Percentiles rank a stretch among this genome's conserved stretches.
phyloP scores from a whole-genome alignment of 2,888 invertebrate genomes.

The Lathronympha strigana region DNA sequence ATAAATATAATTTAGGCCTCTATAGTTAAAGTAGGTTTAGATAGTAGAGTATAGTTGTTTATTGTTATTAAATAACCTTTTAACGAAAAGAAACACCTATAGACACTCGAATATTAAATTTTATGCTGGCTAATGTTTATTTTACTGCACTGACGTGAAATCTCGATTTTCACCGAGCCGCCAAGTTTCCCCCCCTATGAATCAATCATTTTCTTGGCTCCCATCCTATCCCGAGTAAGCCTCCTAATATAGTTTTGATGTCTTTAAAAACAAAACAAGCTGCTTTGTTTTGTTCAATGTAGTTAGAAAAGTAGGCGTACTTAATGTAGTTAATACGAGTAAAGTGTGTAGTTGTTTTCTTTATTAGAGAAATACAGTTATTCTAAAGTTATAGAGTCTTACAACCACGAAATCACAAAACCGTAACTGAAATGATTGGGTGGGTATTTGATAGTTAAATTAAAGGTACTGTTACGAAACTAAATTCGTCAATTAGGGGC shows the following conservation, averaged over 20 bases:
- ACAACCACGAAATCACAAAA: too few relatives aligned
- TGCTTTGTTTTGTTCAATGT: not conserved
- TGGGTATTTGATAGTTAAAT: too few relatives aligned
- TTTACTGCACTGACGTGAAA: not conserved
- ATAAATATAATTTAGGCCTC: too few relatives aligned
- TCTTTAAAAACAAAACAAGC: conserved; percentile 5
- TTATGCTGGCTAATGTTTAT: not conserved
- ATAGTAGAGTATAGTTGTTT: too few relatives aligned
- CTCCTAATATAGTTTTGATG: conserved; percentile 4
- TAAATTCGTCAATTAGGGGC: too few relatives aligned
- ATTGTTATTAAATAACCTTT: too few relatives aligned
- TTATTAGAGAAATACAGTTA: not conserved
- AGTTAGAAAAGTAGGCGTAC: not conserved
- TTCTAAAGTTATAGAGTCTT: too few relatives aligned
- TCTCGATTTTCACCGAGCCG: conserved; percentile 4
- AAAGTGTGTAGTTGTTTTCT: not conserved
- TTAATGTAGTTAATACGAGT: not conserved
- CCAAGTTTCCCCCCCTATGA: conserved; percentile 1
- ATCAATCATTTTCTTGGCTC: conserved; percentile 24
- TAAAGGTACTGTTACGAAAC: too few relatives aligned
- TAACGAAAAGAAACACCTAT: too few relatives aligned
- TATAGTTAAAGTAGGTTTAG: too few relatives aligned
- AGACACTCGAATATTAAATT: not conserved
- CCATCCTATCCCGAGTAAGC: conserved; percentile 2
- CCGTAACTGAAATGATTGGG: too few relatives aligned